Base-by-base conservation (phyloP, 2,888 invertebrate genomes). In the Mellilla xanthometata region DNA sequence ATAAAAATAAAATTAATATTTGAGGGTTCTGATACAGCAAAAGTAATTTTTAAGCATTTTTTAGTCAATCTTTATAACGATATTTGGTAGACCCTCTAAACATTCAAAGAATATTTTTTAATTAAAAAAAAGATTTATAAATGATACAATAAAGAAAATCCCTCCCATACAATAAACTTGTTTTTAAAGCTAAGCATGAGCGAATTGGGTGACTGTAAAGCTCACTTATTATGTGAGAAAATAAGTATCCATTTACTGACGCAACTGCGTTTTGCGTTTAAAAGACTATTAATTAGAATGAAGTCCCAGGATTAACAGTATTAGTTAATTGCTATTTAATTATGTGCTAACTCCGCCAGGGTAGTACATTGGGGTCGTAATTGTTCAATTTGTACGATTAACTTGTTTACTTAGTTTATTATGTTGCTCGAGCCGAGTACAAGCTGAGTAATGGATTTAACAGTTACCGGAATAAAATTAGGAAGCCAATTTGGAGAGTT, bases 281-380 rank as follows among this genome's bases (percentile, higher is more conserved):
- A 45, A 49, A 48, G 45, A 48, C 57, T 51, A 55, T 58, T 49
- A 55, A 58, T 58, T 55, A 54, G 50, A 52, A 50, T 53, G 55
- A 55, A 45, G 50, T 50, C 44, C 35, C 34, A 47, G 44, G 46
- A 53, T 58, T 55, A 58, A 39, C 38, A 42, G 53, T 49, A 47
- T 48, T 45, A 51, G 50, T 43, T 52, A 58, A 55, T 58, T 55
- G 48, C 34, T 44, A 48, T 49, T 58, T 54, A 53, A 58, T 55
- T 54, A 53, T 48, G 55, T 54, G 58, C 39, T 58, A 51, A 53
- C 39, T 32, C 32, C 39, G 1, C 3, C 15, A 33, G 33, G 39
- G 32, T 42, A 29, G 43, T 47, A 40, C 39, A 30, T 35, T 49
- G 28, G 26, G 34, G 29, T 12, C 26, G 38, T 43, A 40, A 47